phyloP scores from a whole-genome alignment of 2,797 vertebrate species.

The Margarornis squamiger region DNA sequence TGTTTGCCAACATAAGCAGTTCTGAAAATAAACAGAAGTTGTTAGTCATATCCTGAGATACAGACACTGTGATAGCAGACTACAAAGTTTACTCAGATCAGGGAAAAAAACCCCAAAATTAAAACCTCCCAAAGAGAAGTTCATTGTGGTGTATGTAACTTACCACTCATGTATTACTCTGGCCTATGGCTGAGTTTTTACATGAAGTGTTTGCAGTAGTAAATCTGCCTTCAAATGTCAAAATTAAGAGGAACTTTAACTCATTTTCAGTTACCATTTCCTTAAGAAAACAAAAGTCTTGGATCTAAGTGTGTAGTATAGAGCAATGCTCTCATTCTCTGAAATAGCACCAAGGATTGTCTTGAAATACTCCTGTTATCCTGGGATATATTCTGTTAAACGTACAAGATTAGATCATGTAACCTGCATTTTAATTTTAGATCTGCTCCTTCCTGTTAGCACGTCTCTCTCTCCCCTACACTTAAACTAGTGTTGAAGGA shows the following conservation, averaged over 20 bases:
- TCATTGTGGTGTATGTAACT: neutral
- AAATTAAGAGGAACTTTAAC: neutral
- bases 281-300: neutral
- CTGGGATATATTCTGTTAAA: neutral
- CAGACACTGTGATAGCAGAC: neutral
- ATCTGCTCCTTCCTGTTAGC: neutral
- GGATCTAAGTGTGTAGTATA: neutral
- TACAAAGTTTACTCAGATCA: neutral
- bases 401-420: neutral
- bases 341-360: neutral
- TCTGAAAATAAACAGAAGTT: constrained; percentile 12
- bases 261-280: neutral
- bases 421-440: neutral
- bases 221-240: neutral
- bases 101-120: neutral
- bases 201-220: neutral
- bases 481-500: neutral
- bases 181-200: neutral
- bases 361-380: neutral
- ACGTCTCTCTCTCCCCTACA: neutral
- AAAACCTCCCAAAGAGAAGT: neutral
- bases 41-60: neutral
- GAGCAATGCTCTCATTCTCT: neutral
- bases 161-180: neutral
- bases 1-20: neutral